These are phyloP conservation scores for Baronia brevicornis DNA, from an alignment of 2,888 invertebrate species.

Conservation along the genomic window DNA sequence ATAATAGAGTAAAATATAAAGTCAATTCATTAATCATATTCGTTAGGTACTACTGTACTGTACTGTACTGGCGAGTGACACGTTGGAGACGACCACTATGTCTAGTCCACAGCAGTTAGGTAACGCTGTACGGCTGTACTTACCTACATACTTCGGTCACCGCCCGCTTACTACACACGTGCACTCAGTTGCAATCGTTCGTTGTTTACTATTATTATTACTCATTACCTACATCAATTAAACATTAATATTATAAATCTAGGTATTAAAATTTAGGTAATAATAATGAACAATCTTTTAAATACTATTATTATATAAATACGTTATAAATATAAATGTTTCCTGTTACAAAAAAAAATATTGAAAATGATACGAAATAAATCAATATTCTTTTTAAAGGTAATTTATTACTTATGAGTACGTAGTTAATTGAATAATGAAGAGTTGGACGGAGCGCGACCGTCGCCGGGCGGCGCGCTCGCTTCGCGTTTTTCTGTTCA, in stretches of 20 bases:
- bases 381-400: conserved; percentile 75
- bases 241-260: conserved; percentile 74
- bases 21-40: conserved; percentile 76
- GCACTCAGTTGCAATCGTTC: conserved; percentile 67
- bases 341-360: conserved; percentile 76
- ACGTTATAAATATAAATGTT: conserved; percentile 77
- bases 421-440: conserved; percentile 74
- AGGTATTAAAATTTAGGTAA: conserved; percentile 76
- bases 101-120: conserved; percentile 49
- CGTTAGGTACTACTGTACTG: conserved; percentile 69
- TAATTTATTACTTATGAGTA: conserved; percentile 75
- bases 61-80: too few relatives aligned
- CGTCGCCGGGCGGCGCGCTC: conserved; percentile 57
- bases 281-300: conserved; percentile 77
- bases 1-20: conserved; percentile 72
- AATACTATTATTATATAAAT: conserved; percentile 77
- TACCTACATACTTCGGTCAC: conserved; percentile 37
- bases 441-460: conserved; percentile 65
- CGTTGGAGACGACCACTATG: conserved; percentile 57
- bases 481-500: conserved; percentile 62
- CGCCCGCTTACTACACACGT: conserved; percentile 50
- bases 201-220: conserved; percentile 70
- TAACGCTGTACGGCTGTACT: conserved; percentile 21
- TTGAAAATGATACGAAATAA: conserved; percentile 75
- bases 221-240: conserved; percentile 74